Base-by-base conservation (phyloP, 2,797 vertebrate species). In the Gadopsis bispinosus region DNA sequence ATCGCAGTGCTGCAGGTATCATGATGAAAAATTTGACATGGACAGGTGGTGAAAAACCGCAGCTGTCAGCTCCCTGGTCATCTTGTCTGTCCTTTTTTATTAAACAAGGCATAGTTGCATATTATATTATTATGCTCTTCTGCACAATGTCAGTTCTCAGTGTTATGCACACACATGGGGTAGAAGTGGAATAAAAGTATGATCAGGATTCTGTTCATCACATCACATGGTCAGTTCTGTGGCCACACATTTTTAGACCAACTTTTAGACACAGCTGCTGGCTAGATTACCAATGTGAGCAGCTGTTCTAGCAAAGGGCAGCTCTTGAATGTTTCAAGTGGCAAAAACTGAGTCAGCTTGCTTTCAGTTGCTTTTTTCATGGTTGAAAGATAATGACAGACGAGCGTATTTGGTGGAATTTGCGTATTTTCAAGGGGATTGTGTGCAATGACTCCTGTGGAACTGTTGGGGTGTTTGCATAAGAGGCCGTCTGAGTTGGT, bases 401-500 rank as follows among this genome's bases (percentile, higher is more conserved):
- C 3, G 0, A 48, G 16, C 39, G 9, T 45, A 14, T 61, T 19
- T 0, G 2, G 10, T 20, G 33, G 41, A 29, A 47, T 37, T 22
- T 31, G 11, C 37, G 43, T 45, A 4, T 33, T 75, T 35, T 70
- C 26, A 9, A 5, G 0, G 31, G 29, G 13, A 20, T 51, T 71
- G 19, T 31, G 62, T 51, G 61, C 48, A 51, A 13, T n/a, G 2
- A 51, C 64, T 75, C 59, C 54, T 48, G 31, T 60, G 4, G 54
- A 48, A n/a, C 47, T 65, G 51, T 58, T 53, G n/a, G 8, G 17
- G 8, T 73, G 62, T 90, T 91, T 89, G 71, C 59, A 62, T 81
- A 79, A 87, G 45, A 77, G 56, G 35, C 56, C 14, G 69, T 85
- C 85, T 84, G 62, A 80, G 70, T 85, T 45, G 33, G 62, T 83